Percentiles rank a stretch among this genome's conserved stretches.
Evolutionary conservation across 1,140 invertebrate species (phyloP).

Genomic region (Zaprionus gabonicus): DNA sequence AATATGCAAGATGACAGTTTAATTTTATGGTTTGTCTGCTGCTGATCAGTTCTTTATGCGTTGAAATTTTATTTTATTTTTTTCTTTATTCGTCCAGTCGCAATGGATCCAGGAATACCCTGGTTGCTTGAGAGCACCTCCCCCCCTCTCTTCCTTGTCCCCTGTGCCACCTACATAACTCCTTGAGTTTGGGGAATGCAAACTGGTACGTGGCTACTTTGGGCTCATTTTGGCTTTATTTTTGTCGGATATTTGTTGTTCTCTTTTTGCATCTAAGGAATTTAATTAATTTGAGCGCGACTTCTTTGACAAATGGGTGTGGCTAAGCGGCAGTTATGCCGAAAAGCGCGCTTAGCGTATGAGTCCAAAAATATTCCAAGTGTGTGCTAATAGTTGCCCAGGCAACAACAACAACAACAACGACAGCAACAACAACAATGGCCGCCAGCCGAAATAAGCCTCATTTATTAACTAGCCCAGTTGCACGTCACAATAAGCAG

Average conservation of each 20-base stretch:
- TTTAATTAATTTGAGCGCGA: constrained; percentile 77
- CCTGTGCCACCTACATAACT: constrained; percentile 21
- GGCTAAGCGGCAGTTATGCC: constrained; percentile 66
- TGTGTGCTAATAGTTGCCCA: constrained; percentile 57
- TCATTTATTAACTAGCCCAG: constrained; percentile 76
- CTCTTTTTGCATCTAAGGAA: constrained; percentile 53
- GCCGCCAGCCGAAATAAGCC: constrained; percentile 61
- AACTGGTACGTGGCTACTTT: constrained; percentile 66
- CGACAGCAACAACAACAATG: constrained; percentile 48
- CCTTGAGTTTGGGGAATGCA: constrained; percentile 56
- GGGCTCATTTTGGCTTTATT: constrained; percentile 37
- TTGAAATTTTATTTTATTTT: constrained; percentile 68
- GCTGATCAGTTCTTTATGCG: constrained; percentile 84
- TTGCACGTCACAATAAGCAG: constrained; percentile 66
- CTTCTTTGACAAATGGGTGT: constrained; percentile 80
- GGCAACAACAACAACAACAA: constrained; percentile 31
- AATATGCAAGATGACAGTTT: constrained; percentile 85
- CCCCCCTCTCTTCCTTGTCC: neutral
- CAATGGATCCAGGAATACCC: neutral
- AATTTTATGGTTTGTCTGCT: constrained; percentile 85
- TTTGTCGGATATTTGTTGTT: neutral
- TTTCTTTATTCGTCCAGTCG: constrained; percentile 14
- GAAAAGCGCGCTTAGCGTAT: constrained; percentile 54
- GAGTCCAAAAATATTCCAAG: constrained; percentile 51
- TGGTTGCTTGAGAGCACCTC: neutral